Evolutionary conservation across 2,113 vertebrate genomes (phyloP).

Genomic region (Piaya cayana): DNA sequence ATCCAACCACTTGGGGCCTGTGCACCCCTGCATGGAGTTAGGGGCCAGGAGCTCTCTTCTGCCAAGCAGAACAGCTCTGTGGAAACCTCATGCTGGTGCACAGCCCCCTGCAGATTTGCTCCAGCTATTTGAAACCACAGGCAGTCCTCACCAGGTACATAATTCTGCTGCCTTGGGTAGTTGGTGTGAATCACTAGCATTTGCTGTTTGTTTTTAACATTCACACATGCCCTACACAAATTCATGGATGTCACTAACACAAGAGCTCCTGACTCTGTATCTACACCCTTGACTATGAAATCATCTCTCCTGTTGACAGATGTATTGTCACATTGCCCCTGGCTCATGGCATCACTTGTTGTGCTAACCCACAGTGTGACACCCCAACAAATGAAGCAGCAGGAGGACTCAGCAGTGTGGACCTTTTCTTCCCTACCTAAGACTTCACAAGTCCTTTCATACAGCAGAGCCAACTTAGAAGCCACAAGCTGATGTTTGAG

Average conservation of each 20-base stretch:
- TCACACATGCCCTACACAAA: background rate
- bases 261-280: background rate
- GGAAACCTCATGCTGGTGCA: background rate
- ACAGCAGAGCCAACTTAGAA: background rate
- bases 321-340: background rate
- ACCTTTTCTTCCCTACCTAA: background rate
- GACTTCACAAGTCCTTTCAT: background rate
- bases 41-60: background rate
- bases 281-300: background rate
- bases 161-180: background rate
- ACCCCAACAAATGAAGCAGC: background rate
- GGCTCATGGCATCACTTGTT: background rate
- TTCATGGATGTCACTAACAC: background rate
- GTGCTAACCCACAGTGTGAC: background rate
- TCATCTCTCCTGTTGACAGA: background rate
- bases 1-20: background rate
- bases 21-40: background rate
- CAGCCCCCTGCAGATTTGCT: background rate
- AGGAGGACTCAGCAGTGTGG: background rate
- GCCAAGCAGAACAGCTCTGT: background rate
- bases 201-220: background rate
- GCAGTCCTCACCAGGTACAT: background rate
- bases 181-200: background rate
- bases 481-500: background rate
- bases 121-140: background rate